Conservation (phyloP, 2,113 vertebrate genomes). For the Stercorarius parasiticus region DNA sequence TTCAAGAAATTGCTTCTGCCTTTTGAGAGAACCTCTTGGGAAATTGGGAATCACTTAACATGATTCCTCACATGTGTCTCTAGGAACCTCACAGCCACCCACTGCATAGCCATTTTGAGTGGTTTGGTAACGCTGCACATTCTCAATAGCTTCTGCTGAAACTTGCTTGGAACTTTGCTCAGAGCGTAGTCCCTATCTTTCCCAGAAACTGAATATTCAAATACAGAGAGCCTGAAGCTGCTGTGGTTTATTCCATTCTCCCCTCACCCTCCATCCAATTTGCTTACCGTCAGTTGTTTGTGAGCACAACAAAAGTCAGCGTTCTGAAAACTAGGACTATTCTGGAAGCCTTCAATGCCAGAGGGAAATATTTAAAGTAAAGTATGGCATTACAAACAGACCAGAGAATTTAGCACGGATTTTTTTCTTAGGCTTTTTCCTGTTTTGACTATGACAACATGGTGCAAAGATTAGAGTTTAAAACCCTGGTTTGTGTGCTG, state of each 20-base stretch:
- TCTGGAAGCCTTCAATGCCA: background rate
- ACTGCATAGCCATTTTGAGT: too few species aligned
- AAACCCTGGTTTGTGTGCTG: background rate
- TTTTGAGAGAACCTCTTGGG: background rate
- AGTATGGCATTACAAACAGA: background rate
- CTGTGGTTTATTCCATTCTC: background rate
- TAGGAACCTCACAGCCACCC: background rate
- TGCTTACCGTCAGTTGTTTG: background rate
- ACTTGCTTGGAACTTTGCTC: background rate
- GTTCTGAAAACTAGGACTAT: background rate
- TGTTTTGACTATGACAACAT: background rate
- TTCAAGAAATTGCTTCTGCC: background rate
- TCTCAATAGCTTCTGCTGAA: background rate
- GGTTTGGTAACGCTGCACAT: background rate
- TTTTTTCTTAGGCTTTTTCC: background rate
- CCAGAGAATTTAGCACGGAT: background rate
- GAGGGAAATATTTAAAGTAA: background rate
- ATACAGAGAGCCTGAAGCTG: background rate
- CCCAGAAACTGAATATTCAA: background rate
- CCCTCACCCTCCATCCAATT: background rate
- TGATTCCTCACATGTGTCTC: background rate
- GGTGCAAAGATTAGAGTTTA: background rate
- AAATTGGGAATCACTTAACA: background rate
- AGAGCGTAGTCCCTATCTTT: rapidly evolving
- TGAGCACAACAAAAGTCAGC: background rate